Percentiles rank a stretch among this genome's conserved stretches.
These are phyloP conservation scores for Pristis pectinata DNA, from an alignment of 2,797 vertebrate genomes.

Conservation along the genomic window DNA sequence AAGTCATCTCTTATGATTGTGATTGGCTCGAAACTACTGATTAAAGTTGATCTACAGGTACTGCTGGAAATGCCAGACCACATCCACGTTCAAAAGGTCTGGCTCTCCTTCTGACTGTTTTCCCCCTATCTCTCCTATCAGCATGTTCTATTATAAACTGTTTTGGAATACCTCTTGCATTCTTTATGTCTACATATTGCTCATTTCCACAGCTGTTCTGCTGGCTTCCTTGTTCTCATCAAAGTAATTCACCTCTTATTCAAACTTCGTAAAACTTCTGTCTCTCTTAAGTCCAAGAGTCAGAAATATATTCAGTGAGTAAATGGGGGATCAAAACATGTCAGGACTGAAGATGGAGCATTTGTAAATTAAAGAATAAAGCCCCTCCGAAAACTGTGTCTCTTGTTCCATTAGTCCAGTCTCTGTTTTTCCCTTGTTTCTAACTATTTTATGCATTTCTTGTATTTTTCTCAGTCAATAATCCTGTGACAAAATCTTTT, in stretches of 20 bases:
- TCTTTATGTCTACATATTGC: neutral
- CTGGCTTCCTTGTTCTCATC: neutral
- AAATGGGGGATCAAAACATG: neutral
- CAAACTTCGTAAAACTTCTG: too few species aligned
- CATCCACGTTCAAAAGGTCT: neutral
- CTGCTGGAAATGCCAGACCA: neutral
- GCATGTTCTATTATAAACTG: neutral
- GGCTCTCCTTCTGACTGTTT: neutral
- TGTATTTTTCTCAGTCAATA: neutral
- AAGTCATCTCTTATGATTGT: neutral
- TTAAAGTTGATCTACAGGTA: neutral
- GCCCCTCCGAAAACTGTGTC: neutral
- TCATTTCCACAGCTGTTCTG: neutral
- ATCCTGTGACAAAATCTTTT: neutral
- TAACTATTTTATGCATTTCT: neutral
- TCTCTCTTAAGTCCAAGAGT: neutral
- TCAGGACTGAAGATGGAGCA: neutral
- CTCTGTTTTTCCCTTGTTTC: neutral
- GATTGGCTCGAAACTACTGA: neutral
- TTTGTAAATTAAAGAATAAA: neutral
- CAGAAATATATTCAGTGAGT: neutral
- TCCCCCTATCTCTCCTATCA: neutral
- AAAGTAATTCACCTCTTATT: neutral
- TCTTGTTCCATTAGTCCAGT: neutral
- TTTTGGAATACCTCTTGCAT: neutral